phyloP scores from a whole-genome alignment of 2,113 vertebrate genomes.

The Psilopogon haemacephalus region DNA sequence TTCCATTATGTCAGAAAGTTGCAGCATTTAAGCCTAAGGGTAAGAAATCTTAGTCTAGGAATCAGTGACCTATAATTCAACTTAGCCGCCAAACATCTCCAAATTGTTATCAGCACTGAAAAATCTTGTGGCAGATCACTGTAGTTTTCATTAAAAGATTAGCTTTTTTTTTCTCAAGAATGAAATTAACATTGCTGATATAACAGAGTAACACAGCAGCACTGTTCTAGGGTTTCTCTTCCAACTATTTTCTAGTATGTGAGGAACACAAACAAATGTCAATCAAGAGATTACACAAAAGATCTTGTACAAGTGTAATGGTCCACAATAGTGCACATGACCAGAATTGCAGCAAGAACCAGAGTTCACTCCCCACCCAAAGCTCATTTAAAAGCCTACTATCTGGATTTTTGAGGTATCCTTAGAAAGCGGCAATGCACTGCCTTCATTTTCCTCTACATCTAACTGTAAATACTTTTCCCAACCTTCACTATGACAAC shows the following conservation, averaged over 20 bases:
- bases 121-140: neutral
- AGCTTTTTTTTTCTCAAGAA: neutral
- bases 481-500: neutral
- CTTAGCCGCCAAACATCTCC: neutral
- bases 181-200: neutral
- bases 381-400: neutral
- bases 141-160: neutral
- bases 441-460: neutral
- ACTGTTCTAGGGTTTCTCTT: neutral
- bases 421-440: neutral
- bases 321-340: rapidly evolving
- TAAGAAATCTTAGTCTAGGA: neutral
- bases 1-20: neutral
- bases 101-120: neutral
- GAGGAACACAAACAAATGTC: neutral
- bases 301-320: neutral
- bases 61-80: neutral
- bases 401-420: neutral
- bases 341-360: neutral
- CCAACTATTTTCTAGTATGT: neutral
- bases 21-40: neutral
- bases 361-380: neutral
- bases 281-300: neutral
- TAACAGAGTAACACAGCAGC: neutral
- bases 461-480: neutral